Evolutionary conservation across 2,888 invertebrate species (phyloP).

Genomic region (Aricia artaxerxes): DNA sequence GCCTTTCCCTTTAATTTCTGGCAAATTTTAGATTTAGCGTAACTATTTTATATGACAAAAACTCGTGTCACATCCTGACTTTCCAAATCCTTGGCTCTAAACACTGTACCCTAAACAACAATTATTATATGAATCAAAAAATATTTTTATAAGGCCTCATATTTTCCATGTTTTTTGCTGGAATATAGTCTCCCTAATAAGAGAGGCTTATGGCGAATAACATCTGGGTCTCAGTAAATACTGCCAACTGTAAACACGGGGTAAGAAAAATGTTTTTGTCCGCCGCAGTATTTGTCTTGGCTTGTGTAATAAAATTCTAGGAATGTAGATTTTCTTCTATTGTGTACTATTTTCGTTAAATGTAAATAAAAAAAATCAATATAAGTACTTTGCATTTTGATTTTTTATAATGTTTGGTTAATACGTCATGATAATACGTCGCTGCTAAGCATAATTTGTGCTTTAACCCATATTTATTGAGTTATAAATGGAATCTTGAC

Average conservation of each 20-base stretch:
- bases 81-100: neutral
- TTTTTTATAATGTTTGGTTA: too few relatives aligned
- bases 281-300: slow-evolving; percentile 45
- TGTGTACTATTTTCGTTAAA: too few relatives aligned
- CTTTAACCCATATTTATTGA: too few relatives aligned
- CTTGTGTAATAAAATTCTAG: slow-evolving; percentile 28
- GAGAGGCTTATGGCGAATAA: slow-evolving; percentile 75
- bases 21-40: too few relatives aligned
- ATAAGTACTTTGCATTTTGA: too few relatives aligned
- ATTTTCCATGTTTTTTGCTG: slow-evolving; percentile 48
- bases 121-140: neutral
- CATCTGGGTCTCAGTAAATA: slow-evolving; percentile 78
- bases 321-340: neutral
- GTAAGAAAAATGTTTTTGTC: slow-evolving; percentile 76
- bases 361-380: too few relatives aligned
- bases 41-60: too few relatives aligned
- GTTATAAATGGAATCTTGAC: too few relatives aligned
- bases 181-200: slow-evolving; percentile 75
- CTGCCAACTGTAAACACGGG: slow-evolving; percentile 67
- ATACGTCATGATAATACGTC: too few relatives aligned
- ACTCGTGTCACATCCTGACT: too few relatives aligned
- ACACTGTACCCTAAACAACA: neutral
- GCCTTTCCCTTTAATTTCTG: too few relatives aligned
- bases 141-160: neutral
- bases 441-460: too few relatives aligned